Conservation (phyloP, 2,888 invertebrate species). For the Acanthosepion pharaonis region DNA sequence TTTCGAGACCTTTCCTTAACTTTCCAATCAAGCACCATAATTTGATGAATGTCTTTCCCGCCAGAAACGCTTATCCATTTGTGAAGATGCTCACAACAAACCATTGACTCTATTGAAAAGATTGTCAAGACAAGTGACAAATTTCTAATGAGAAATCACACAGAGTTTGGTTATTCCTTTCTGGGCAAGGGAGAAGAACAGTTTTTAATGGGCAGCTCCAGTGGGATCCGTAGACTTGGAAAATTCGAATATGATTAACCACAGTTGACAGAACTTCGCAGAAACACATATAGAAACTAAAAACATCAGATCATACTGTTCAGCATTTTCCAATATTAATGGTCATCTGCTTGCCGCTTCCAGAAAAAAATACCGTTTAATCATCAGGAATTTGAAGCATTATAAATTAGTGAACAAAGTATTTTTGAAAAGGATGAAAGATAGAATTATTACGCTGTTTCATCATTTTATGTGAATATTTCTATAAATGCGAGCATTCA, state of each 20-base stretch:
- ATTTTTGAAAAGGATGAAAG: too few species aligned
- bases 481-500: too few species aligned
- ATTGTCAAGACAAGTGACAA: slow-evolving; percentile 33
- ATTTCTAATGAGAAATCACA: slow-evolving; percentile 21
- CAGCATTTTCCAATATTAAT: not conserved
- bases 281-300: not conserved
- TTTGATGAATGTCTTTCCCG: slow-evolving; percentile 6
- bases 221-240: not conserved
- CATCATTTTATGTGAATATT: too few species aligned
- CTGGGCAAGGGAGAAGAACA: not conserved
- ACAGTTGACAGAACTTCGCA: not conserved
- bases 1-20: too few species aligned
- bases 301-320: not conserved
- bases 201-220: not conserved
- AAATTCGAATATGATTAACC: not conserved
- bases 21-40: not conserved
- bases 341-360: too few species aligned
- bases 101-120: slow-evolving; percentile 12
- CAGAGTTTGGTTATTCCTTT: not conserved
- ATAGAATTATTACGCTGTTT: too few species aligned
- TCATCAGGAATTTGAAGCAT: too few species aligned
- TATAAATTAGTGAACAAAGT: too few species aligned
- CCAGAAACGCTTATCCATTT: not conserved
- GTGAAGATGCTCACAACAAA: not conserved
- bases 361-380: too few species aligned